These are phyloP conservation scores for Eulemur albifrons DNA, from an alignment of 2,797 vertebrate species.

Conservation along the genomic window DNA sequence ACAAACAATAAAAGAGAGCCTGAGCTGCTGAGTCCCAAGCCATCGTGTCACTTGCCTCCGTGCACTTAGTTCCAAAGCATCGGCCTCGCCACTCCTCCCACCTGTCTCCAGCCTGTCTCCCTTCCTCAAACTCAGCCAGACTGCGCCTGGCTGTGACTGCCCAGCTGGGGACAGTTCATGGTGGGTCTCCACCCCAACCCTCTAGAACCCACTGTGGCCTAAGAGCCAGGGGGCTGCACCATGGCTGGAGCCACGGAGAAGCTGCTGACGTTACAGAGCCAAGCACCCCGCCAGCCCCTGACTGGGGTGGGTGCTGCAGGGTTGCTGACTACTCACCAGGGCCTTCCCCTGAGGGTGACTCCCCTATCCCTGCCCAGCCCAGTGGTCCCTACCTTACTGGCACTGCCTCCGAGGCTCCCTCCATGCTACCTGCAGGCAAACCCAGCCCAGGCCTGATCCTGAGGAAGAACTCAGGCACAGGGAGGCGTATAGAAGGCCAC, in stretches of 20 bases:
- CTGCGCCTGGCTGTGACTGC: not conserved
- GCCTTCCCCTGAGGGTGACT: not conserved
- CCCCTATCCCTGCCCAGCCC: not conserved
- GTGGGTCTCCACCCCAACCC: not conserved
- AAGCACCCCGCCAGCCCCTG: accelerated
- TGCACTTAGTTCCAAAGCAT: not conserved
- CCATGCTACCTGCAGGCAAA: not conserved
- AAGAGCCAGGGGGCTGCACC: not conserved
- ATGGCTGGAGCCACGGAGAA: not conserved
- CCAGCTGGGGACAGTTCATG: not conserved
- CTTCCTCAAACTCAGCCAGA: not conserved
- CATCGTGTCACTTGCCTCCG: not conserved
- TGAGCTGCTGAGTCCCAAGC: not conserved
- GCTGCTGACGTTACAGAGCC: not conserved
- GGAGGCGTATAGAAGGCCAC: not conserved
- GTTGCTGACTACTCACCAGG: not conserved
- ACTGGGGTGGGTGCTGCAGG: accelerated
- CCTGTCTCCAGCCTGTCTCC: not conserved
- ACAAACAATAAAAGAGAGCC: not conserved
- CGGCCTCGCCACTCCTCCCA: not conserved
- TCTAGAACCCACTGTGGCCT: not conserved
- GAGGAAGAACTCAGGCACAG: not conserved
- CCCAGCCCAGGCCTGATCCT: not conserved
- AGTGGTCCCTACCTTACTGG: not conserved
- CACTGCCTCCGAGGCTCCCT: not conserved